A percentile compares a stretch with the other conserved stretches of the same genome.
These are phyloP conservation scores for Bimastos eiseni DNA, from an alignment of 2,888 invertebrate genomes.

Conservation along the genomic window DNA sequence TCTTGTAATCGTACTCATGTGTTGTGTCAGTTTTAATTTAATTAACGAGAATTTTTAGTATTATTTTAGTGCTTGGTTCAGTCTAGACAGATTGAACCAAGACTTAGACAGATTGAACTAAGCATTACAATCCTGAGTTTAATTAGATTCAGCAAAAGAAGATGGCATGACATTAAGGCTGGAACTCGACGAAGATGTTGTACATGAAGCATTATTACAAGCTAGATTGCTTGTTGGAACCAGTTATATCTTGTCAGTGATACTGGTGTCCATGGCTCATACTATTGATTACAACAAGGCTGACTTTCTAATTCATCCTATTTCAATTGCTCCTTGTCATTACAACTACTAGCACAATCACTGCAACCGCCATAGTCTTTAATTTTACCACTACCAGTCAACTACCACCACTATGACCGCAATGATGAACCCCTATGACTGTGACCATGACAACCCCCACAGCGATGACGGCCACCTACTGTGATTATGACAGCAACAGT, in stretches of 20 bases:
- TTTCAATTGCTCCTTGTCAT: not conserved
- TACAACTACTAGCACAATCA: not conserved
- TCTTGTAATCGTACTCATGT: too few species aligned
- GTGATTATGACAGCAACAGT: too few species aligned
- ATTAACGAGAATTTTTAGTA: too few species aligned
- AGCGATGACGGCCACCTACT: not conserved
- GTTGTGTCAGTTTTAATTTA: too few species aligned
- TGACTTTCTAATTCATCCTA: not conserved
- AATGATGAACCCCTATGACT: not conserved
- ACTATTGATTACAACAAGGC: not conserved
- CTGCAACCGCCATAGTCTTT: not conserved
- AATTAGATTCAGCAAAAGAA: not conserved
- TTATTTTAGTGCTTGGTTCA: not conserved
- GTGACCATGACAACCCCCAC: not conserved
- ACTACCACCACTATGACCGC: too few species aligned
- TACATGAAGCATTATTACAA: not conserved
- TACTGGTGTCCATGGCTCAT: not conserved
- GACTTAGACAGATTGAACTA: not conserved
- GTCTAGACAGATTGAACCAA: not conserved
- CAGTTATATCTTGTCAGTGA: not conserved
- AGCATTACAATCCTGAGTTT: not conserved
- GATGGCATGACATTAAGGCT: too few species aligned
- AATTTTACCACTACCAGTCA: too few species aligned
- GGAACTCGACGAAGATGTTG: not conserved
- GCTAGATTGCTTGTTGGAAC: slow-evolving; percentile 1